Evolutionary conservation across 2,113 vertebrate genomes (phyloP).

Genomic region (Puma concolor): DNA sequence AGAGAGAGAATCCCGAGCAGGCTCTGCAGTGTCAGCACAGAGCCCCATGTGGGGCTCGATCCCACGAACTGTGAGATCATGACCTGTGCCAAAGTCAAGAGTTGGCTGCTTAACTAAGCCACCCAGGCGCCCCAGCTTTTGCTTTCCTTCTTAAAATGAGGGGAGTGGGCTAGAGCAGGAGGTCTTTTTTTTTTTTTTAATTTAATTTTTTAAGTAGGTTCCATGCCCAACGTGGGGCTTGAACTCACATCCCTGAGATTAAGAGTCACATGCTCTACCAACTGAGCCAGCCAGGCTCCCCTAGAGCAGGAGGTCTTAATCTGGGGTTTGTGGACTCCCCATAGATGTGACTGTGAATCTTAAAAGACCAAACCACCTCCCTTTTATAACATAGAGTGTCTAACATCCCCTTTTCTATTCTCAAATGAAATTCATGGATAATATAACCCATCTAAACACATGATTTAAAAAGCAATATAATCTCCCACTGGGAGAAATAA

Average conservation of each 20-base stretch:
- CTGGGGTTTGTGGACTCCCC: not conserved
- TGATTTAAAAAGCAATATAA: not conserved
- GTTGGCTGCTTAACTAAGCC: too few relatives aligned
- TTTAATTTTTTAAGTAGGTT: not conserved
- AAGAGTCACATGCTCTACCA: not conserved
- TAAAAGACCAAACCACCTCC: not conserved
- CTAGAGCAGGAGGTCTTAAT: not conserved
- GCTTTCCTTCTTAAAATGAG: not conserved
- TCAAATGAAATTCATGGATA: constrained; percentile 24
- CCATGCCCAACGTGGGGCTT: not conserved
- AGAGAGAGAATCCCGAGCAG: too few relatives aligned
- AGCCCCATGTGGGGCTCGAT: too few relatives aligned
- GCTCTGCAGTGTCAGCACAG: too few relatives aligned
- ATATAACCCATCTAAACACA: not conserved
- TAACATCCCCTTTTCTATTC: not conserved
- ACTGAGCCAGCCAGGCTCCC: not conserved
- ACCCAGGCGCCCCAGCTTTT: not conserved
- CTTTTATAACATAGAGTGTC: not conserved
- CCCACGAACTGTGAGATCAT: too few relatives aligned
- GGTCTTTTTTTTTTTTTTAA: not conserved
- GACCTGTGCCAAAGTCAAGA: too few relatives aligned
- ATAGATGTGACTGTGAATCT: not conserved
- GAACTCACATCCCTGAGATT: not conserved
- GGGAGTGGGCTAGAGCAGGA: not conserved
- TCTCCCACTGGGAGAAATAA: not conserved